Evolutionary conservation across 1,140 invertebrate genomes (phyloP).

Genomic region (Drosophila lowei): DNA sequence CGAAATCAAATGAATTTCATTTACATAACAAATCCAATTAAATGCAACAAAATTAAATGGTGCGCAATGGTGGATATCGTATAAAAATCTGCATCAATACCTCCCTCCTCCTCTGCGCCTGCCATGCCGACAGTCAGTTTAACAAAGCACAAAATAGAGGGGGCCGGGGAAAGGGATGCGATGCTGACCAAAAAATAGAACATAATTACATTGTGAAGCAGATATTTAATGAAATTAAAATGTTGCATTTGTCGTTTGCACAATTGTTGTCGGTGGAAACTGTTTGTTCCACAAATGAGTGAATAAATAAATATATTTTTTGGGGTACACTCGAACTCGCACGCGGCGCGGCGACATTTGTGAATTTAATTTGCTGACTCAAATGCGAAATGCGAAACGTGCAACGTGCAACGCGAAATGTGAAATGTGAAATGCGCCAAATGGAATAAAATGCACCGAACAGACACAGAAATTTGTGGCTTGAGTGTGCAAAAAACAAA

Average conservation of each 20-base stretch:
- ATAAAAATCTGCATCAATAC: slow-evolving; percentile 9
- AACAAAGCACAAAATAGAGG: slow-evolving; percentile 28
- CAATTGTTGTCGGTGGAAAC: slow-evolving; percentile 23
- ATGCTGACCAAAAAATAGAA: slow-evolving; percentile 11
- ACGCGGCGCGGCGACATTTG: slow-evolving; percentile 38
- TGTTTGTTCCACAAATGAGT: slow-evolving; percentile 44
- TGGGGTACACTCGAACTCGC: neutral
- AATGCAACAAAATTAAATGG: slow-evolving; percentile 52
- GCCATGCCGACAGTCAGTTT: slow-evolving; percentile 40
- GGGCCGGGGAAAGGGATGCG: no score
- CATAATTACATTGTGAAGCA: slow-evolving; percentile 62
- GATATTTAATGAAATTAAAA: slow-evolving; percentile 72
- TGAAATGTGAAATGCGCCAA: slow-evolving; percentile 37
- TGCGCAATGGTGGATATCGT: slow-evolving; percentile 19
- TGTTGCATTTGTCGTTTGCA: slow-evolving; percentile 62
- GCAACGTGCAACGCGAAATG: slow-evolving; percentile 19
- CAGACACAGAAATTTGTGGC: slow-evolving; percentile 48
- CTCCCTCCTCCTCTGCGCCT: neutral
- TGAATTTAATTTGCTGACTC: slow-evolving; percentile 73
- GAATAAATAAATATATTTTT: slow-evolving; percentile 66
- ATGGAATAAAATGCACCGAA: slow-evolving; percentile 59
- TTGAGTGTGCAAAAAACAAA: slow-evolving; percentile 59
- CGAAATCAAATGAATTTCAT: slow-evolving; percentile 52
- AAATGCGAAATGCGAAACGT: slow-evolving; percentile 45
- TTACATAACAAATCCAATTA: slow-evolving; percentile 67